These are phyloP conservation scores for Taenioides sp. DNA, from an alignment of 2,797 vertebrate genomes.

Conservation along the genomic window DNA sequence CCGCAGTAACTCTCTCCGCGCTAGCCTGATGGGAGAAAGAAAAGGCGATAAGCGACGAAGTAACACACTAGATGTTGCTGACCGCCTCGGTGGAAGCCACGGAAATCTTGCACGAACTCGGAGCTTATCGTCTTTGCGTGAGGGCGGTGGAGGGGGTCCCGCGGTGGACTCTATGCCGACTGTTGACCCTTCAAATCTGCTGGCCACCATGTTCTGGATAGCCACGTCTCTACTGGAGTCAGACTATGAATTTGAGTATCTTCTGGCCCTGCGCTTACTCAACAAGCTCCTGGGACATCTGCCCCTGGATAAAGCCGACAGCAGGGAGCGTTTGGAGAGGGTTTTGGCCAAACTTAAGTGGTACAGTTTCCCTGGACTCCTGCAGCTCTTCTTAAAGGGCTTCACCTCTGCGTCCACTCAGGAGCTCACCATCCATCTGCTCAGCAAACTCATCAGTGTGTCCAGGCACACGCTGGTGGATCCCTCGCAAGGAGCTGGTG, in stretches of 20 bases:
- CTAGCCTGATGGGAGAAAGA: slow-evolving; percentile 86
- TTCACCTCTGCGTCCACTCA: slow-evolving; percentile 96
- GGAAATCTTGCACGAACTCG: slow-evolving; percentile 91
- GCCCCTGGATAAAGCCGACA: slow-evolving; percentile 92
- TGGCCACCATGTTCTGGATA: slow-evolving; percentile 99
- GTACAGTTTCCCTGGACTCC: slow-evolving; percentile 95
- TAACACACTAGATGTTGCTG: slow-evolving; percentile 95
- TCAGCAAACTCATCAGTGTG: slow-evolving; percentile 94
- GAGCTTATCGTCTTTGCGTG: slow-evolving; percentile 92
- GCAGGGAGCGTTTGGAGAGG: slow-evolving; percentile 90
- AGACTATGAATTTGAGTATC: slow-evolving; percentile 98
- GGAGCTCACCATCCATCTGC: slow-evolving; percentile 97
- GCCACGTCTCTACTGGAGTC: slow-evolving; percentile 93
- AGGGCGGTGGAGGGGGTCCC: slow-evolving; percentile 78
- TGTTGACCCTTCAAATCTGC: slow-evolving; percentile 91
- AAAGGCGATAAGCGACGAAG: slow-evolving; percentile 88
- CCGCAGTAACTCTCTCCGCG: slow-evolving; percentile 92
- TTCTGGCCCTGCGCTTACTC: slow-evolving; percentile 92
- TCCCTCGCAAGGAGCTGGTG: slow-evolving; percentile 92
- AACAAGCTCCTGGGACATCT: slow-evolving; percentile 94
- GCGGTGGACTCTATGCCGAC: slow-evolving; percentile 77
- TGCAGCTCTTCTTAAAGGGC: slow-evolving; percentile 97
- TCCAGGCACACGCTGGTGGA: slow-evolving; percentile 91
- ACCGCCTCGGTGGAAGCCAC: slow-evolving; percentile 87
- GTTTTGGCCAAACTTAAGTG: slow-evolving; percentile 93